Conservation (phyloP, 2,113 vertebrate genomes). For the Pelusios castaneus region DNA sequence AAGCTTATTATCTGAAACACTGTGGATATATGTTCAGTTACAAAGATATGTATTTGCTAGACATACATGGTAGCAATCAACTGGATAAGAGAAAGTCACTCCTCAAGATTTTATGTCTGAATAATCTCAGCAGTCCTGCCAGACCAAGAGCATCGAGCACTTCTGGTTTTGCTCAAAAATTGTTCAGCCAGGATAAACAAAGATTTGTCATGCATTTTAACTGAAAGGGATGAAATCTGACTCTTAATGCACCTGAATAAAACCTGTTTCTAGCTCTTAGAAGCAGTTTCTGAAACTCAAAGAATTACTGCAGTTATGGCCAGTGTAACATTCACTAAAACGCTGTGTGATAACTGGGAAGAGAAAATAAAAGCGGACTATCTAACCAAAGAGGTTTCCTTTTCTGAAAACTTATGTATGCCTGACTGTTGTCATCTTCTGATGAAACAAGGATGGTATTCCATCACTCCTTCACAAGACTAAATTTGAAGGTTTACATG, state of each 20-base stretch:
- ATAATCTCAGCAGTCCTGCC: neutral
- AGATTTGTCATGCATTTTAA: neutral
- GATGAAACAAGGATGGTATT: rapidly evolving
- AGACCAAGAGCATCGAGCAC: neutral
- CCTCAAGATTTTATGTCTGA: neutral
- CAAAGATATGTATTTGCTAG: neutral
- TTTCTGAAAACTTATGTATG: neutral
- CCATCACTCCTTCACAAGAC: neutral
- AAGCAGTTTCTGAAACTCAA: neutral
- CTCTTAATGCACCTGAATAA: neutral
- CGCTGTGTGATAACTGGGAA: rapidly evolving
- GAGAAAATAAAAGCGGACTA: neutral
- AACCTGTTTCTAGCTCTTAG: neutral
- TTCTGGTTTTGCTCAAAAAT: neutral
- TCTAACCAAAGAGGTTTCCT: neutral
- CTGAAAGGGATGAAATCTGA: neutral
- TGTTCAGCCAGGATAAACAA: neutral
- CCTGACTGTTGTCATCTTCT: neutral
- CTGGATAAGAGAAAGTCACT: neutral
- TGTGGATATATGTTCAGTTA: neutral
- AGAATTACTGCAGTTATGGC: neutral
- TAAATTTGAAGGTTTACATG: neutral
- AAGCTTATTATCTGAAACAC: neutral
- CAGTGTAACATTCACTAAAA: neutral
- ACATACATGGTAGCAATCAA: neutral